Percentiles rank a stretch among this genome's conserved stretches.
phyloP scores from a whole-genome alignment of 2,797 vertebrate genomes.

The Champsocephalus gunnari region DNA sequence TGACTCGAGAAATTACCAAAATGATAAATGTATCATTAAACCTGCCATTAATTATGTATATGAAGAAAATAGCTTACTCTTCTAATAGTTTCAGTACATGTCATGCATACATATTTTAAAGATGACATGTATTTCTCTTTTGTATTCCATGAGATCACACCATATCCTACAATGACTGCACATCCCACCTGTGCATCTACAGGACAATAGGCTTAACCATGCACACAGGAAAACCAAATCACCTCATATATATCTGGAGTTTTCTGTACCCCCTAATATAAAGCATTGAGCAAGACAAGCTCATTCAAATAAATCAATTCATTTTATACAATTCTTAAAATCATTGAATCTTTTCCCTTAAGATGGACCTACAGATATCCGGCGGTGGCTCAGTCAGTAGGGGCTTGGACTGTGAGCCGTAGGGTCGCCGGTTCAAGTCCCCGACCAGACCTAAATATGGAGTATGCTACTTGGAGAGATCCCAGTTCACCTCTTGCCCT shows the following conservation, averaged over 20 bases:
- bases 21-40: not conserved
- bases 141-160: not conserved
- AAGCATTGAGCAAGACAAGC: not conserved
- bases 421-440: too few species aligned
- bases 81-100: not conserved
- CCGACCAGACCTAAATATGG: too few species aligned
- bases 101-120: not conserved
- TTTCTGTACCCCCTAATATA: not conserved
- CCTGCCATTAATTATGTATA: not conserved
- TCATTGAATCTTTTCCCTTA: not conserved
- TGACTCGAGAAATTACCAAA: not conserved
- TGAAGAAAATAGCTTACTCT: too few species aligned
- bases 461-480: too few species aligned
- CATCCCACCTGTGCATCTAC: not conserved
- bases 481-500: too few species aligned
- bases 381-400: too few species aligned
- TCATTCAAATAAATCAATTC: not conserved
- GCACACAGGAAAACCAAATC: not conserved
- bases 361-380: not conserved
- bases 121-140: not conserved
- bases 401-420: too few species aligned
- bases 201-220: not conserved
- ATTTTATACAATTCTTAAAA: not conserved
- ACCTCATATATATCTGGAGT: not conserved
- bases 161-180: not conserved